phyloP scores from a whole-genome alignment of 2,113 vertebrate species.

The Galbula dea region DNA sequence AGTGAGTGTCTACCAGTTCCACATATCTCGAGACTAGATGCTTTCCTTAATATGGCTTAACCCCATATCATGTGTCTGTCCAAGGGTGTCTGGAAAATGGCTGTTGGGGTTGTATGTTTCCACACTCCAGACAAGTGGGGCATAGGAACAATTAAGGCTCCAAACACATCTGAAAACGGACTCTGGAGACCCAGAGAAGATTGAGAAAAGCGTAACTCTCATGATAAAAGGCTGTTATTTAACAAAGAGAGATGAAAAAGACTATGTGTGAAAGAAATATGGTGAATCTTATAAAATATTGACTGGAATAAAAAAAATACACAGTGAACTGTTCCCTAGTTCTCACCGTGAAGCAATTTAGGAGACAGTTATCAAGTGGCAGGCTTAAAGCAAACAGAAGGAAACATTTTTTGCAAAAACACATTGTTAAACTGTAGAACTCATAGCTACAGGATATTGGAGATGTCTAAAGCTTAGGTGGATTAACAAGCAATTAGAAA shows the following conservation, averaged over 20 bases:
- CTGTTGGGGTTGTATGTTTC: not conserved
- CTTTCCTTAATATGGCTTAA: not conserved
- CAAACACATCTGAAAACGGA: not conserved
- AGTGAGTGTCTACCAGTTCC: not conserved
- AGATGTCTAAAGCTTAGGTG: conserved; percentile 29
- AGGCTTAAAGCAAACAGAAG: conserved; percentile 34
- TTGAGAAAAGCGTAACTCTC: not conserved
- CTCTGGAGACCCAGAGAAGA: not conserved
- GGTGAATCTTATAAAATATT: not conserved
- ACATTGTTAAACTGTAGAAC: conserved; percentile 13
- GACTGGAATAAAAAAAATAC: not conserved
- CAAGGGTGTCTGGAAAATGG: not conserved
- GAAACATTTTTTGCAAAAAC: conserved; percentile 30
- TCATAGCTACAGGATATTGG: not conserved
- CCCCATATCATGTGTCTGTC: not conserved
- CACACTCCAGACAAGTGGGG: not conserved
- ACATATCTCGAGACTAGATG: not conserved
- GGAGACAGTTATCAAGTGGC: not conserved
- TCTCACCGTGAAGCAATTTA: not conserved
- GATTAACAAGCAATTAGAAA: conserved; percentile 20
- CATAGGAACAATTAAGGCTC: not conserved
- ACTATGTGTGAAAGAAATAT: not conserved
- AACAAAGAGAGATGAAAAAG: not conserved
- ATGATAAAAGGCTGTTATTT: not conserved
- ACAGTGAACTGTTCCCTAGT: not conserved